Evolutionary conservation across 30 jellyfish, hydroid and myxozoan species (phyloP).

Genomic region (Hydra vulgaris): DNA sequence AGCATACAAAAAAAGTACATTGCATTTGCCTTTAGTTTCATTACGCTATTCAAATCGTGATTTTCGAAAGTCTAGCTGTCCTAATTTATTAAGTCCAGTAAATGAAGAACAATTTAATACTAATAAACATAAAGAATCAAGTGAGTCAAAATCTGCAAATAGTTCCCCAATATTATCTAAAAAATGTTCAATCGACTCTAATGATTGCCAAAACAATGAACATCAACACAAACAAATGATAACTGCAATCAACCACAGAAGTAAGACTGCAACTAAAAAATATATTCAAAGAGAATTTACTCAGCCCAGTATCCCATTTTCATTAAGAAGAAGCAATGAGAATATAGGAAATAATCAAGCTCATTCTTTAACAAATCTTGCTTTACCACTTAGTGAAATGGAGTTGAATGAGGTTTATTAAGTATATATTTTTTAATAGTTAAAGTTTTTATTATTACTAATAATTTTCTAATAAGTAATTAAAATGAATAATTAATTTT

Average conservation of each 20-base stretch:
- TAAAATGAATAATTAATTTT: too few species aligned
- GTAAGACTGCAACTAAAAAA: not conserved
- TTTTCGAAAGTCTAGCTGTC: not conserved
- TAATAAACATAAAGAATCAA: not conserved
- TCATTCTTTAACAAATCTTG: not conserved
- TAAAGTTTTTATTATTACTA: too few species aligned
- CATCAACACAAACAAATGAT: not conserved
- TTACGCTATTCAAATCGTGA: not conserved
- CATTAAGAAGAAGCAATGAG: not conserved
- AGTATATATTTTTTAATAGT: not conserved
- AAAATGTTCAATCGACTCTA: not conserved
- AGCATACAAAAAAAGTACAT: not conserved
- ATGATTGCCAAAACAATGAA: not conserved
- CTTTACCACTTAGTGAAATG: not conserved
- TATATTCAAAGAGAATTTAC: not conserved
- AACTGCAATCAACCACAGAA: not conserved
- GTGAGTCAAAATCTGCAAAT: not conserved
- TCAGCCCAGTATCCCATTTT: not conserved
- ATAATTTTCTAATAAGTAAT: too few species aligned
- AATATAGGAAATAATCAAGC: not conserved
- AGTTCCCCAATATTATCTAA: not conserved
- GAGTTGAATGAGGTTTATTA: too few species aligned
- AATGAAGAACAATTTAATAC: not conserved
- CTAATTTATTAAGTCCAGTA: not conserved
- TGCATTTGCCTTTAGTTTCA: not conserved